These are phyloP conservation scores for Lycaon pictus DNA, from an alignment of 2,113 vertebrate species.

Conservation along the genomic window DNA sequence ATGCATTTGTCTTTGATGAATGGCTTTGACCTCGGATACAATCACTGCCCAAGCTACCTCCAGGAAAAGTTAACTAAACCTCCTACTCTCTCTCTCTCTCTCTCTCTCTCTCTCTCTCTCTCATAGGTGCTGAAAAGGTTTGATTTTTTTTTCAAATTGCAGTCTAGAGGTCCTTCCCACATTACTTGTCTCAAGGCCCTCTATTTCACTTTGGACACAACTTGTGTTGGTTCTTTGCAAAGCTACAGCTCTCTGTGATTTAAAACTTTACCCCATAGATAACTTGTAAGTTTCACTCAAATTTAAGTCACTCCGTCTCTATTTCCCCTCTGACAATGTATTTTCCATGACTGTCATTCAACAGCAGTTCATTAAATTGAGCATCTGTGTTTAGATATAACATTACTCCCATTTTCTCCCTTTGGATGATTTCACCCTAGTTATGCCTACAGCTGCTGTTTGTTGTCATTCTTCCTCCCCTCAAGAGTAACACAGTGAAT, in stretches of 20 bases:
- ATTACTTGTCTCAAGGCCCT: background rate
- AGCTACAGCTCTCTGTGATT: background rate
- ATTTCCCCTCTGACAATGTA: background rate
- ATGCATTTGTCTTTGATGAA: background rate
- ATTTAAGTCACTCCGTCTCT: background rate
- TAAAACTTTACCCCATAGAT: background rate
- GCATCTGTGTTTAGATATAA: background rate
- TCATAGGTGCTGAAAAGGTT: background rate
- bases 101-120: no score
- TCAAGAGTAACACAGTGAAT: background rate
- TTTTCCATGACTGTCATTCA: background rate
- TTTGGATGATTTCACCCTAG: background rate
- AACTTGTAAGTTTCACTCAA: background rate
- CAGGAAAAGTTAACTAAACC: background rate
- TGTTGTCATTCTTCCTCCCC: background rate
- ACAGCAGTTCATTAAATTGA: background rate
- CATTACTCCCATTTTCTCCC: background rate
- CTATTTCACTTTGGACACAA: background rate
- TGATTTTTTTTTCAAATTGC: background rate
- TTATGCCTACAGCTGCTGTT: background rate
- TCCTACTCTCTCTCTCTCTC: no score
- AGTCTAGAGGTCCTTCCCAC: background rate
- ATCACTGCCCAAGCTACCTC: background rate
- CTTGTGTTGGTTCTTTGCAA: background rate
- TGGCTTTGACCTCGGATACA: conserved; percentile 2